phyloP scores from a whole-genome alignment of 1,140 invertebrate genomes.

The Drosophila takahashii region DNA sequence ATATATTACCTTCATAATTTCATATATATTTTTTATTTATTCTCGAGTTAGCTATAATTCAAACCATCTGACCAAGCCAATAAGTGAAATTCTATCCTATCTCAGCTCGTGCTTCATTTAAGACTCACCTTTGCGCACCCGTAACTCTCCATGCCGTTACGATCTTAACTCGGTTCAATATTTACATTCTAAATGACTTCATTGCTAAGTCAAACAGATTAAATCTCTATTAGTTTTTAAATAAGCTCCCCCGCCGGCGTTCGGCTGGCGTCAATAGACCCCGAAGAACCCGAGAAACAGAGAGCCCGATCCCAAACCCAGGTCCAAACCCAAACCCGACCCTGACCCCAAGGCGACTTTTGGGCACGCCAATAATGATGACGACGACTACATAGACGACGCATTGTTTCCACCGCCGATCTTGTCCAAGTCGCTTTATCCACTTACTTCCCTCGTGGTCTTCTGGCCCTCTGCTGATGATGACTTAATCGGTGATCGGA shows the following conservation, averaged over 20 bases:
- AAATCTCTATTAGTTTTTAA: conserved; percentile 55
- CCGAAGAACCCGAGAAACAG: conserved; percentile 16
- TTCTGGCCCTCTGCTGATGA: conserved; percentile 44
- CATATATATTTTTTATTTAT: no score
- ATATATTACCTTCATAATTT: no score
- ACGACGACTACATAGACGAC: conserved; percentile 43
- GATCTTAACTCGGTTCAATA: conserved; percentile 15
- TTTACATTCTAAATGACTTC: conserved; percentile 62
- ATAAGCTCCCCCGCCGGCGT: conserved; percentile 31
- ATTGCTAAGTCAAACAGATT: conserved; percentile 50
- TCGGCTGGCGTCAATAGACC: conserved; percentile 17
- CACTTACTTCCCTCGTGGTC: conserved; percentile 7
- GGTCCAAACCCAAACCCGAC: conserved; percentile 21
- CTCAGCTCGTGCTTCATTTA: background rate
- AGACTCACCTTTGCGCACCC: background rate
- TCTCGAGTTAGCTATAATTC: background rate
- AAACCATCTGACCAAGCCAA: background rate
- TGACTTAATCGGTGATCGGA: conserved; percentile 73
- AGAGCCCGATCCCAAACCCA: conserved; percentile 22
- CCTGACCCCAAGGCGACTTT: conserved; percentile 61
- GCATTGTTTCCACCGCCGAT: conserved; percentile 60
- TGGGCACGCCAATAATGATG: conserved; percentile 45
- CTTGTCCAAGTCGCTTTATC: conserved; percentile 30
- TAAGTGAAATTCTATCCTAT: background rate
- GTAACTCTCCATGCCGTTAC: background rate